A percentile compares a stretch with the other conserved stretches of the same genome.
These are phyloP conservation scores for Pseudomyrmex flavicornis DNA, from an alignment of 1,140 invertebrate genomes.

Conservation along the genomic window DNA sequence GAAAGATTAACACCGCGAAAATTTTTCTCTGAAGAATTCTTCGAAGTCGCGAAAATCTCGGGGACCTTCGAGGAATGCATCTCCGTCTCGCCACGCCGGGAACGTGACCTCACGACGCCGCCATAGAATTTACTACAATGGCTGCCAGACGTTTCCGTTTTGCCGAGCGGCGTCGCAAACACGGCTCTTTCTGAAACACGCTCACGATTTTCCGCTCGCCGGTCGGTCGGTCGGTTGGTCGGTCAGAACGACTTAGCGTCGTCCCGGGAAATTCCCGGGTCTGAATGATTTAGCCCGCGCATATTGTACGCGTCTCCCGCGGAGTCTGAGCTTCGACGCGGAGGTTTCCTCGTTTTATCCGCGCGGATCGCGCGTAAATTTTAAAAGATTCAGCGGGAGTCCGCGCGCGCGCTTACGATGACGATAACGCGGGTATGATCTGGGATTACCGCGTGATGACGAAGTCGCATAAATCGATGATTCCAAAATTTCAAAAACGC, in stretches of 20 bases:
- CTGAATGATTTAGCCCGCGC: slow-evolving; percentile 68
- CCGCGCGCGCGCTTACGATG: not conserved
- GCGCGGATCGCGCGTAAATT: slow-evolving; percentile 62
- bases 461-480: not conserved
- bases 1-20: slow-evolving; percentile 23
- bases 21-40: slow-evolving; percentile 50
- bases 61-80: slow-evolving; percentile 51
- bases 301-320: slow-evolving; percentile 36
- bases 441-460: not conserved
- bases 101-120: slow-evolving; percentile 50
- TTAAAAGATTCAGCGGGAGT: slow-evolving; percentile 54
- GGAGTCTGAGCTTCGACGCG: slow-evolving; percentile 64
- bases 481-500: not conserved
- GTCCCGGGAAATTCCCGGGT: slow-evolving; percentile 23
- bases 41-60: slow-evolving; percentile 54
- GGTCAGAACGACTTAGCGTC: slow-evolving; percentile 8
- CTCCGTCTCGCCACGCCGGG: slow-evolving; percentile 30
- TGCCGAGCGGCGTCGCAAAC: slow-evolving; percentile 21
- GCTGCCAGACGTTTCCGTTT: slow-evolving; percentile 51
- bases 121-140: slow-evolving; percentile 58
- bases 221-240: not conserved
- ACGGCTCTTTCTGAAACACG: slow-evolving; percentile 33
- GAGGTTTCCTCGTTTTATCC: slow-evolving; percentile 79
- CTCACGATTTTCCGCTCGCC: slow-evolving; percentile 11
- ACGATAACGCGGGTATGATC: not conserved